Conservation (phyloP, 1,140 invertebrate genomes). For the Eurytemora carolleeae region DNA sequence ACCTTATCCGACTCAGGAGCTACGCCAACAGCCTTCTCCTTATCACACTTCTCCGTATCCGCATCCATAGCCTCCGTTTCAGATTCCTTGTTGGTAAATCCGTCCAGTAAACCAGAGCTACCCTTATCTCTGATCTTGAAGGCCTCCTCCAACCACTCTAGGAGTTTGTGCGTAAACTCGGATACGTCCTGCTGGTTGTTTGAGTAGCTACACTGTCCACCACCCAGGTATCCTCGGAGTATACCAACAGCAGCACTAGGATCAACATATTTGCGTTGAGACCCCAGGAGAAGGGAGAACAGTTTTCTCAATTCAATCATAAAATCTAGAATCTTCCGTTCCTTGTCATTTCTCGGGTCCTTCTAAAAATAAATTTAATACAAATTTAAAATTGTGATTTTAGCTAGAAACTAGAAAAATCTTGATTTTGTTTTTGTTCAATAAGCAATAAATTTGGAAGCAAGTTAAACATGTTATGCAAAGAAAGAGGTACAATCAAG, state of each 20-base stretch:
- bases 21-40: conserved; percentile 1
- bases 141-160: conserved; percentile 32
- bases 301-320: conserved; percentile 28
- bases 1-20: conserved; percentile 11
- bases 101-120: conserved; percentile 1
- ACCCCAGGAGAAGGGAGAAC: conserved; percentile 30
- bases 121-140: conserved; percentile 22
- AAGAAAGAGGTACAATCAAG: too few relatives aligned
- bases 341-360: conserved; percentile 20
- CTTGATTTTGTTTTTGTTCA: too few relatives aligned
- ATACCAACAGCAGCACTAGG: conserved; percentile 30
- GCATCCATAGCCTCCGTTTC: neutral
- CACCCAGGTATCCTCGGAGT: conserved; percentile 26
- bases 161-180: conserved; percentile 32
- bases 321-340: conserved; percentile 25
- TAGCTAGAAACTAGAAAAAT: too few relatives aligned
- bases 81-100: neutral
- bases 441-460: too few relatives aligned
- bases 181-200: conserved; percentile 29
- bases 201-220: neutral
- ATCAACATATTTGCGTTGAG: conserved; percentile 31
- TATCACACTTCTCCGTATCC: neutral
- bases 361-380: too few relatives aligned
- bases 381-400: too few relatives aligned
- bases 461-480: too few relatives aligned